Percentiles rank a stretch among this genome's conserved stretches.
Evolutionary conservation across 2,888 invertebrate genomes (phyloP).

Genomic region (Sipha maydis): DNA sequence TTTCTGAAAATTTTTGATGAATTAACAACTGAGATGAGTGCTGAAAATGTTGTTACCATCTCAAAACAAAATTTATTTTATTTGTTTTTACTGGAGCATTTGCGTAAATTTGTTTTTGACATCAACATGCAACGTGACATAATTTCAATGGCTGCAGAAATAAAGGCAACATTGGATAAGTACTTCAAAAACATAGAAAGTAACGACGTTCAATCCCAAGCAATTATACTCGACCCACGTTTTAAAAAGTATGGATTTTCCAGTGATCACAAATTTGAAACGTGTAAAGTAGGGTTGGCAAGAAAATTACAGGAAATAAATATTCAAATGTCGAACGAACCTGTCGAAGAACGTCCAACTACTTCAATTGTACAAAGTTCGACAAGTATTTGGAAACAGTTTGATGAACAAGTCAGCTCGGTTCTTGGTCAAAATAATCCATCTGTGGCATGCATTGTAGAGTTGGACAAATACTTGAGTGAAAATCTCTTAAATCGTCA

Average conservation of each 20-base stretch:
- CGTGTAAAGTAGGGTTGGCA: not conserved
- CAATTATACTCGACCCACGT: not conserved
- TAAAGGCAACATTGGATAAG: not conserved
- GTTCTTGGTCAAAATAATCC: slow-evolving; percentile 5
- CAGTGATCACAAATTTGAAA: slow-evolving; percentile 6
- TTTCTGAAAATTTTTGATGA: slow-evolving; percentile 1
- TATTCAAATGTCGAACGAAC: not conserved
- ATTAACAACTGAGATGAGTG: not conserved
- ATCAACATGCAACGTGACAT: not conserved
- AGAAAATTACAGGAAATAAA: slow-evolving; percentile 19
- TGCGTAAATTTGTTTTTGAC: not conserved
- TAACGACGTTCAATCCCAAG: not conserved
- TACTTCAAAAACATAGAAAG: slow-evolving; percentile 24
- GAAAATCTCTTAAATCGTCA: slow-evolving; percentile 7
- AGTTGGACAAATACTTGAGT: slow-evolving; percentile 13
- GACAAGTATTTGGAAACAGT: not conserved
- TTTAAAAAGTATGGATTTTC: slow-evolving; percentile 47
- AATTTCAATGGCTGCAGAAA: not conserved
- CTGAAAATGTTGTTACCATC: slow-evolving; percentile 6
- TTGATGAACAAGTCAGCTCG: not conserved
- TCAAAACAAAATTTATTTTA: slow-evolving; percentile 32
- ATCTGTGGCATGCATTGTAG: not conserved
- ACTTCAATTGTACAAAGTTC: not conserved
- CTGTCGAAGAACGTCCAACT: not conserved
- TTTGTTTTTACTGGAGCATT: not conserved